Conservation (phyloP, 2,113 vertebrate genomes). For the Fregata magnificens region DNA sequence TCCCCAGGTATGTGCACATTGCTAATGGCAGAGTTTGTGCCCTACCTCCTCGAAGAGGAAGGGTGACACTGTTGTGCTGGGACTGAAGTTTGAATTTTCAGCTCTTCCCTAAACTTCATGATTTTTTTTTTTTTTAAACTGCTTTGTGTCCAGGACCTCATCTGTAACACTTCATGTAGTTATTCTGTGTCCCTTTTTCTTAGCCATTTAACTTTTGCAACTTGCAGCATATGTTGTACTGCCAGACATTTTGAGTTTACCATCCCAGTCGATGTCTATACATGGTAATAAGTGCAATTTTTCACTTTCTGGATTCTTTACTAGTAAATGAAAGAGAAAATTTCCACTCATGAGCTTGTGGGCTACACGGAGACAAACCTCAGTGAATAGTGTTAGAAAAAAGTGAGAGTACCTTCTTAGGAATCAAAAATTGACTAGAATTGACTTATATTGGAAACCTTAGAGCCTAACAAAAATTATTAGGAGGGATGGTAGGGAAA, state of each 20-base stretch:
- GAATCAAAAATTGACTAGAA: background rate
- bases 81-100: background rate
- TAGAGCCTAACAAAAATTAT: background rate
- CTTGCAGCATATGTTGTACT: background rate
- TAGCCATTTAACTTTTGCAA: background rate
- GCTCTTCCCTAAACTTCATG: background rate
- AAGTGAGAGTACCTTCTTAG: background rate
- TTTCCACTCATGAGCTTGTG: background rate
- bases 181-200: background rate
- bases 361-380: background rate
- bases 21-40: background rate
- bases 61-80: background rate
- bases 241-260: background rate
- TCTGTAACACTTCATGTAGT: background rate
- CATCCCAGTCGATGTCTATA: background rate
- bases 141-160: background rate
- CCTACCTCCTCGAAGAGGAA: background rate
- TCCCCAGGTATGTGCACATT: background rate
- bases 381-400: background rate
- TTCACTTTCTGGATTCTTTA: background rate
- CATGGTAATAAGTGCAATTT: background rate
- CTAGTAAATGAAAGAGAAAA: background rate
- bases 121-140: background rate
- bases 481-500: background rate
- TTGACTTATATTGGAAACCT: background rate